Base-by-base conservation (phyloP, 2,797 vertebrate genomes). In the Iguana delicatissima region DNA sequence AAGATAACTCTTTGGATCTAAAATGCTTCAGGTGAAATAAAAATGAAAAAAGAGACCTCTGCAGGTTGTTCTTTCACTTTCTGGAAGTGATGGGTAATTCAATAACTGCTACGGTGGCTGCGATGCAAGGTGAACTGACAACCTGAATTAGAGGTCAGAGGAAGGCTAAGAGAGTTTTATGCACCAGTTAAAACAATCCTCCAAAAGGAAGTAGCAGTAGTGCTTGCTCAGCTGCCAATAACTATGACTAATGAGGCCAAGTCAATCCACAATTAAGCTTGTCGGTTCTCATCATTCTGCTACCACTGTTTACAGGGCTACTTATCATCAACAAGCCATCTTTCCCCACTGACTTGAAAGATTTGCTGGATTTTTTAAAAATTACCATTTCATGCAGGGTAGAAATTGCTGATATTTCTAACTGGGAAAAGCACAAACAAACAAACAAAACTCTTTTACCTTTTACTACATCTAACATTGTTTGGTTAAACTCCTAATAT, bases 41-140 rank as follows among this genome's bases (percentile, higher is more conserved):
- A 62, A 92, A 26, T 32, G 59, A 32, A 69, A 83, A 72, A 87
- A 8, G 6, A 32, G 35, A 80, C 64, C 76, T 92, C 73, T 85
- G 87, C 32, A 92, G 93, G 74, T 84, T 59, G 84, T 0, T 0
- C 67, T 22, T 91, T 89, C 76, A 79, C 93, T 73, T 91, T 93
- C 84, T 83, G 22, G 38, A 38, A 55, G 55, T 4, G 3, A 52
- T 76, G 32, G 9, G 57, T 88, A 84, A 87, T 2, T 7, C 29
- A 52, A 88, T 79, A 80, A 90, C 42, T 42, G n/a, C 32, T 84
- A 16, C 35, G 12, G 79, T 46, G 9, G 59, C 16, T n/a, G 38
- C 6, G 29, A 80, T 35, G 67, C n/a, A 80, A 29, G 12, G 88
- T 74, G 26, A 86, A 24, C n/a, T 1, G 1, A 84, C 62, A 93